These are phyloP conservation scores for Amphimallon solstitiale DNA, from an alignment of 2,888 invertebrate genomes.

Conservation along the genomic window DNA sequence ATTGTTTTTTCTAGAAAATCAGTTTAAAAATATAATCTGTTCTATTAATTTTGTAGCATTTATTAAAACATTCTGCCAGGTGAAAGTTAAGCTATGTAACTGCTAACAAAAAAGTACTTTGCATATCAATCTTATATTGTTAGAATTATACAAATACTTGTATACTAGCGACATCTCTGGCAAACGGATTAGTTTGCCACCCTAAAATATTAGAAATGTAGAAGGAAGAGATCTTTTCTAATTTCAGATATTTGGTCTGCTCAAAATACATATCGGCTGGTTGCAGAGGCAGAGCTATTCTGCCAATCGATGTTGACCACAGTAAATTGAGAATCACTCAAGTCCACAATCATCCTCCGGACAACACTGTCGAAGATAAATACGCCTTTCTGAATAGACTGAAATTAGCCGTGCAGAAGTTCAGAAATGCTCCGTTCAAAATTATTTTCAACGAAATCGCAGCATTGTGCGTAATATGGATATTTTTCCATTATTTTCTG, in stretches of 20 bases:
- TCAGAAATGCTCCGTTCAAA: conserved; percentile 45
- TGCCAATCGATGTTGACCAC: conserved; percentile 51
- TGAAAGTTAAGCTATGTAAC: too few relatives aligned
- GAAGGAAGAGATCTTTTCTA: neutral
- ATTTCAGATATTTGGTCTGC: conserved; percentile 56
- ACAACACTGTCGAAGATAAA: conserved; percentile 53
- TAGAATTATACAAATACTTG: too few relatives aligned
- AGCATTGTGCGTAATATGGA: conserved; percentile 49
- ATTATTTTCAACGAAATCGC: conserved; percentile 55
- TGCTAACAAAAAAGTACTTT: too few relatives aligned
- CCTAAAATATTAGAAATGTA: too few relatives aligned
- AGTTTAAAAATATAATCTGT: too few relatives aligned
- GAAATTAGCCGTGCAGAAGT: conserved; percentile 48
- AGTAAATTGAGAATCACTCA: conserved; percentile 52
- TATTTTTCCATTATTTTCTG: neutral
- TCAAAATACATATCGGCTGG: conserved; percentile 55
- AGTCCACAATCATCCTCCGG: conserved; percentile 57
- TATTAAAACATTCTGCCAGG: too few relatives aligned
- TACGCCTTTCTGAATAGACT: conserved; percentile 53
- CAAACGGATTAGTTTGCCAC: too few relatives aligned
- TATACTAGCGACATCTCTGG: too few relatives aligned
- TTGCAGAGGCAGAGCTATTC: conserved; percentile 57
- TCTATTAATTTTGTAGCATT: too few relatives aligned
- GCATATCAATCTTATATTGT: too few relatives aligned
- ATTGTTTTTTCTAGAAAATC: too few relatives aligned